Percentiles rank a stretch among this genome's conserved stretches.
These are phyloP conservation scores for Brenthis hecate DNA, from an alignment of 2,888 invertebrate species.

Conservation along the genomic window DNA sequence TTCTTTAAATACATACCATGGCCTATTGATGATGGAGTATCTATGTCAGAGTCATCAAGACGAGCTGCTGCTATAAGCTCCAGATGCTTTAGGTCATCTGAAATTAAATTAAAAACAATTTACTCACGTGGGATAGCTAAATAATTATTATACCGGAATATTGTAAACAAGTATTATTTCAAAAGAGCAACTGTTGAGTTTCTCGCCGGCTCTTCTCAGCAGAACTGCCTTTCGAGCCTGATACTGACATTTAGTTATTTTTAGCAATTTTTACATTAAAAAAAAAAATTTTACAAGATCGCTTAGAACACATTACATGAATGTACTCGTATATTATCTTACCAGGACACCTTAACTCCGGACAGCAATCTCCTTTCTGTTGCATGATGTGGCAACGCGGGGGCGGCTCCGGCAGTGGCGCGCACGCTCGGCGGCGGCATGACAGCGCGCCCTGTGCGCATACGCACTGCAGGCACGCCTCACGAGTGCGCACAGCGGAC, in stretches of 20 bases:
- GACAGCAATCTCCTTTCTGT: slow-evolving; percentile 87
- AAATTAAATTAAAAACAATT: slow-evolving; percentile 24
- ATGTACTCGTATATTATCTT: slow-evolving; percentile 31
- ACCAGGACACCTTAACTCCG: slow-evolving; percentile 89
- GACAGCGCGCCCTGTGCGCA: slow-evolving; percentile 88
- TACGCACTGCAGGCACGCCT: slow-evolving; percentile 90
- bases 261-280: too few relatives aligned
- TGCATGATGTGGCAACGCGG: slow-evolving; percentile 87
- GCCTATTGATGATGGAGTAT: slow-evolving; percentile 46
- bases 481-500: slow-evolving; percentile 84
- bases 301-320: neutral
- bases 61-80: slow-evolving; percentile 55
- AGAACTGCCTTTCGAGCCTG: too few relatives aligned
- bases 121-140: too few relatives aligned
- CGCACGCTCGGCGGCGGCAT: slow-evolving; percentile 90
- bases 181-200: too few relatives aligned
- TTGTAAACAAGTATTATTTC: too few relatives aligned
- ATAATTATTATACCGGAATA: too few relatives aligned
- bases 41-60: slow-evolving; percentile 47
- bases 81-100: slow-evolving; percentile 61
- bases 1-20: slow-evolving; percentile 53
- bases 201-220: too few relatives aligned
- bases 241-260: too few relatives aligned
- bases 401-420: slow-evolving; percentile 87
- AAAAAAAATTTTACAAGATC: too few relatives aligned